These are phyloP conservation scores for Urocitellus parryii DNA, from an alignment of 2,113 vertebrate genomes.

Conservation along the genomic window DNA sequence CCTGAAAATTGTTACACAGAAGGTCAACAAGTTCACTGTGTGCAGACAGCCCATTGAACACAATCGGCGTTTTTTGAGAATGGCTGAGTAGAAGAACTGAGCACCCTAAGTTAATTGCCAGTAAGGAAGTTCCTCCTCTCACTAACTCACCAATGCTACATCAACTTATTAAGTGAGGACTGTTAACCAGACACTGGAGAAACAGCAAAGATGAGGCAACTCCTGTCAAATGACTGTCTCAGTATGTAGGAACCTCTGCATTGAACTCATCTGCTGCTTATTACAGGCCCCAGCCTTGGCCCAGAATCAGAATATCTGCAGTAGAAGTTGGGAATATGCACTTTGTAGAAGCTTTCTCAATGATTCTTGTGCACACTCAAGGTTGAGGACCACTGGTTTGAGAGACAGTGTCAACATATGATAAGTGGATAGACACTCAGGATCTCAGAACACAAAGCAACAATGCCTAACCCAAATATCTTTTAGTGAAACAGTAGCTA, in stretches of 20 bases:
- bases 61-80: background rate
- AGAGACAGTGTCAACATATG: background rate
- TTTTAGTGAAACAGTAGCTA: background rate
- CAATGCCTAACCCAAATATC: background rate
- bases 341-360: background rate
- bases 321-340: too few relatives aligned
- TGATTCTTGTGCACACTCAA: background rate
- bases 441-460: background rate
- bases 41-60: background rate
- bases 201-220: background rate
- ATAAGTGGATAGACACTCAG: background rate
- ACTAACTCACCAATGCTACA: background rate
- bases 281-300: background rate
- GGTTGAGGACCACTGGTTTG: background rate
- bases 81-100: background rate
- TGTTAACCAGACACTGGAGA: background rate
- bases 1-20: background rate
- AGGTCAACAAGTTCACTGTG: background rate
- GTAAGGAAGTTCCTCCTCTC: background rate
- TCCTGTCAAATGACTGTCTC: background rate
- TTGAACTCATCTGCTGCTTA: too few relatives aligned
- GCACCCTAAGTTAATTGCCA: background rate
- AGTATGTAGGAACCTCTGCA: too few relatives aligned
- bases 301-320: background rate
- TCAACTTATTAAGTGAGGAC: background rate